These are phyloP conservation scores for Oxyruncus cristatus DNA, from an alignment of 2,113 vertebrate species.

Conservation along the genomic window DNA sequence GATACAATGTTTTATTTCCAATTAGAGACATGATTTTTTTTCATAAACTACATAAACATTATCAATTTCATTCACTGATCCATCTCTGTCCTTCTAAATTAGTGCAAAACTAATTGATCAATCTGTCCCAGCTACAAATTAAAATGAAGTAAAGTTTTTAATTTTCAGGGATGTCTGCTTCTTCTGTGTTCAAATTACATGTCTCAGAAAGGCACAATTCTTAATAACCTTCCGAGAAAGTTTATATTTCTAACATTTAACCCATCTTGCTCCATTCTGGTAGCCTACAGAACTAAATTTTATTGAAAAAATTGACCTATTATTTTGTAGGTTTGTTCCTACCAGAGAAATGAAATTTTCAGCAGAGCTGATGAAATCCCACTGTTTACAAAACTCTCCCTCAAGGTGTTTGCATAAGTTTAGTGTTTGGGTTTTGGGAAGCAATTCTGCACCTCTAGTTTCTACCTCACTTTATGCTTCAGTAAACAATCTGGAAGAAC, in stretches of 20 bases:
- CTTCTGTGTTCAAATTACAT: background rate
- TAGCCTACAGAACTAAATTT: background rate
- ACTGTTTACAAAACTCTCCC: background rate
- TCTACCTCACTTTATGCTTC: background rate
- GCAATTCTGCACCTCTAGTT: background rate
- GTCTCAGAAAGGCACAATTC: background rate
- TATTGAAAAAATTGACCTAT: background rate
- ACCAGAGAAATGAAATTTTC: background rate
- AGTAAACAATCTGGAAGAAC: background rate
- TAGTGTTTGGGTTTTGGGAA: background rate
- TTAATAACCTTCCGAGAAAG: background rate
- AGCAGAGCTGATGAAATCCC: background rate
- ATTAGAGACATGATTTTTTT: background rate
- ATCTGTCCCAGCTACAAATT: background rate
- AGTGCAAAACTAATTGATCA: background rate
- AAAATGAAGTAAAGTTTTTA: background rate
- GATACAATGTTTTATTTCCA: background rate
- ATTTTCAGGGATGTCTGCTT: background rate
- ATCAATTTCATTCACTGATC: background rate
- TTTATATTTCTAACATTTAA: background rate
- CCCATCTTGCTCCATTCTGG: background rate
- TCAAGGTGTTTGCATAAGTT: background rate
- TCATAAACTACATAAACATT: background rate
- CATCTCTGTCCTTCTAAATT: background rate
- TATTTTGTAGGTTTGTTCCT: background rate